phyloP scores from a whole-genome alignment of 1,140 invertebrate genomes.

The Tetraneura akinire region DNA sequence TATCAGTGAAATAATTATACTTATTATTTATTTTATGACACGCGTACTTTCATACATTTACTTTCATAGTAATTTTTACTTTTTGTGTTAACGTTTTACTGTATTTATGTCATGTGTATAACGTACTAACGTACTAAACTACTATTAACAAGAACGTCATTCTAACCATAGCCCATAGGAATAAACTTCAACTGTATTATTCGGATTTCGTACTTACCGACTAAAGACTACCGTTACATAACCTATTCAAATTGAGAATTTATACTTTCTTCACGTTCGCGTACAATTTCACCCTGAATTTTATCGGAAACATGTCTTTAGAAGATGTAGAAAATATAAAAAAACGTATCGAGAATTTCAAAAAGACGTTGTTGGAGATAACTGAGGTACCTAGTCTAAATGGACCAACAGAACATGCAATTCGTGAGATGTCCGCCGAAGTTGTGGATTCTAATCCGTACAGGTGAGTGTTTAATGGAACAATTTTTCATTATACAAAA shows the following conservation, averaged over 20 bases:
- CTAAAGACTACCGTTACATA: no score
- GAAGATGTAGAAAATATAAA: slow-evolving; percentile 45
- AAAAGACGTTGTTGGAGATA: slow-evolving; percentile 22
- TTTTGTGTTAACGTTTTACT: not conserved
- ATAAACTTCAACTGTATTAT: no score
- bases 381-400: not conserved
- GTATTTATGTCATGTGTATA: no score
- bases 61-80: not conserved
- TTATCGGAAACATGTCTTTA: not conserved
- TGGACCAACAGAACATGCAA: slow-evolving; percentile 62
- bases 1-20: not conserved
- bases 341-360: slow-evolving; percentile 39
- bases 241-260: not conserved
- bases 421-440: slow-evolving; percentile 79
- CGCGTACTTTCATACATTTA: not conserved
- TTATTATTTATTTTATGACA: not conserved
- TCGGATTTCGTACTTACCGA: no score
- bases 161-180: no score
- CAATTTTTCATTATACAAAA: slow-evolving; percentile 8
- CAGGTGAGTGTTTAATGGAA: slow-evolving; percentile 67
- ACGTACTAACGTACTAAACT: no score
- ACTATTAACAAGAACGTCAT: no score
- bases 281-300: not conserved
- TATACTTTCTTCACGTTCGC: not conserved
- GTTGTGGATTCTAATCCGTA: slow-evolving; percentile 99